These are phyloP conservation scores for Drosophila eohydei DNA, from an alignment of 2,888 invertebrate genomes.

Conservation along the genomic window DNA sequence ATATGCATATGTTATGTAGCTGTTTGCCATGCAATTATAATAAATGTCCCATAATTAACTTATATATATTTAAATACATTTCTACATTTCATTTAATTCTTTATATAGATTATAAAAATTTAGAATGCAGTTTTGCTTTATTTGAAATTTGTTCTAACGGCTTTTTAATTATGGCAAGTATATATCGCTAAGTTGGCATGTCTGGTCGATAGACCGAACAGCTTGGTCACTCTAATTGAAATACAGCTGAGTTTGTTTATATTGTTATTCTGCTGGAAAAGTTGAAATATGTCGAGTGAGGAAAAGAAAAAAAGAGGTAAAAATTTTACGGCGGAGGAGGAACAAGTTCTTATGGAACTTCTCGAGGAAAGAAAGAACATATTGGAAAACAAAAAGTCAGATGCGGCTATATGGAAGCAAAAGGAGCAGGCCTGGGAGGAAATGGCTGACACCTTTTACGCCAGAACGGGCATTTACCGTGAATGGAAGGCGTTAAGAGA, in stretches of 20 bases:
- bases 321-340: slow-evolving; percentile 34
- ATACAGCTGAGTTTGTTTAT: slow-evolving; percentile 23
- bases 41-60: neutral
- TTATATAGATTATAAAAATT: neutral
- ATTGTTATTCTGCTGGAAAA: slow-evolving; percentile 10
- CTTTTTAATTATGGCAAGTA: neutral
- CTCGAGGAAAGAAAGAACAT: slow-evolving; percentile 18
- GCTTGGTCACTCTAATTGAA: neutral
- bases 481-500: slow-evolving; percentile 29
- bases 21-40: neutral
- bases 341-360: slow-evolving; percentile 21
- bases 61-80: no score
- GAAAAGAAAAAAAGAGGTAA: slow-evolving; percentile 29
- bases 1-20: no score
- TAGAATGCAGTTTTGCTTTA: neutral
- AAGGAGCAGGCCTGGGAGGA: slow-evolving; percentile 37
- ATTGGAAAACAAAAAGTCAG: slow-evolving; percentile 20
- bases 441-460: slow-evolving; percentile 26
- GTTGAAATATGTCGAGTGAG: slow-evolving; percentile 26
- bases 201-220: neutral
- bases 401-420: slow-evolving; percentile 17
- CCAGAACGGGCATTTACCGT: slow-evolving; percentile 26
- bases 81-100: no score
- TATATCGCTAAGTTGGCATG: slow-evolving; percentile 11
- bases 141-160: neutral